A percentile compares a stretch with the other conserved stretches of the same genome.
These are phyloP conservation scores for Venustoraphidia nigricollis DNA, from an alignment of 2,888 invertebrate genomes.

Conservation along the genomic window DNA sequence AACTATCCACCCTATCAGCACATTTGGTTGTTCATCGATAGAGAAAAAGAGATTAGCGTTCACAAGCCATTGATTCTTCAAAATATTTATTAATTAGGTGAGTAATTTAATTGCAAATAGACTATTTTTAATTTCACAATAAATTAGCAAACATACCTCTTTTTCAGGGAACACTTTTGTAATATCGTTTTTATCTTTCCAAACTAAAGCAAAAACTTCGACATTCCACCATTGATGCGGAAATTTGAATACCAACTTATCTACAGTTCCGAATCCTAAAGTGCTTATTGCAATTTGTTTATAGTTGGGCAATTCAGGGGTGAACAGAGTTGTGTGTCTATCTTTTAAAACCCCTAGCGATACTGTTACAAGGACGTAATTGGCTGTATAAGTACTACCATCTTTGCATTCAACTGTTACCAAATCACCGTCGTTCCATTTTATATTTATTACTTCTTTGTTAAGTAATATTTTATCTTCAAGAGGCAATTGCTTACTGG, in stretches of 20 bases:
- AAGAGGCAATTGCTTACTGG: slow-evolving; percentile 15
- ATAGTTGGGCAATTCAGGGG: slow-evolving; percentile 33
- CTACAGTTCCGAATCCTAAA: slow-evolving; percentile 45
- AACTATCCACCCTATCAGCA: slow-evolving; percentile 54
- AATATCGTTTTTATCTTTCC: slow-evolving; percentile 24
- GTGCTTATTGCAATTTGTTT: slow-evolving; percentile 40
- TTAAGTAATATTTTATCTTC: slow-evolving; percentile 22
- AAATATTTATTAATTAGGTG: too few species aligned
- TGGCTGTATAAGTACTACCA: slow-evolving; percentile 34
- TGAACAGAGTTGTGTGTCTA: slow-evolving; percentile 33
- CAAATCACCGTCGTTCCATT: slow-evolving; percentile 19
- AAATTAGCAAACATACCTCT: not conserved
- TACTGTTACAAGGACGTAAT: slow-evolving; percentile 49
- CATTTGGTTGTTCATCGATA: slow-evolving; percentile 41
- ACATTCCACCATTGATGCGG: slow-evolving; percentile 46
- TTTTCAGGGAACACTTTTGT: not conserved
- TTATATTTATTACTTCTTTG: slow-evolving; percentile 22
- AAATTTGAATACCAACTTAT: slow-evolving; percentile 52
- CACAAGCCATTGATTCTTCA: slow-evolving; percentile 38
- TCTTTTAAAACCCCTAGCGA: slow-evolving; percentile 56
- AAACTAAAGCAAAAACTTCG: not conserved
- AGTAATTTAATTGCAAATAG: not conserved
- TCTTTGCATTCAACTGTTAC: slow-evolving; percentile 33
- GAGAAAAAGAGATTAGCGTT: slow-evolving; percentile 52
- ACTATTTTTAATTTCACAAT: too few species aligned